Percentiles rank a stretch among this genome's conserved stretches.
Evolutionary conservation across 2,888 invertebrate species (phyloP).

Genomic region (Erannis defoliaria): DNA sequence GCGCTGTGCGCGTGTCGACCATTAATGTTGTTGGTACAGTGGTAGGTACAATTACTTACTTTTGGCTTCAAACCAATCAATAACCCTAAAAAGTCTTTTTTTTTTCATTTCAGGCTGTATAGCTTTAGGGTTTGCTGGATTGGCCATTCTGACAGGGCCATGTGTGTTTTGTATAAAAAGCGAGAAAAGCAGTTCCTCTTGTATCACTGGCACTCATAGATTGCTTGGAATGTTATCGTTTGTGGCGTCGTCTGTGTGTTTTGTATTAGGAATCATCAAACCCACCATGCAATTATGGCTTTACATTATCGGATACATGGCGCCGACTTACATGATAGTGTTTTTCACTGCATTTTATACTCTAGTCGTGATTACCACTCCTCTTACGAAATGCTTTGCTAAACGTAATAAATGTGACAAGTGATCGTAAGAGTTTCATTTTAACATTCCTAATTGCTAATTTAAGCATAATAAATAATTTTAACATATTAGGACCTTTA

Average conservation of each 20-base stretch:
- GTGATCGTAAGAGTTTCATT: neutral
- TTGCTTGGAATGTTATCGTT: slow-evolving; percentile 48
- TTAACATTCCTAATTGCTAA: no score
- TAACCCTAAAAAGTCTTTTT: neutral
- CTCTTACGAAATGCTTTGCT: slow-evolving; percentile 35
- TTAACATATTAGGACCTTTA: no score
- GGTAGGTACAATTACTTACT: no score
- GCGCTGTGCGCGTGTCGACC: no score
- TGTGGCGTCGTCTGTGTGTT: slow-evolving; percentile 54
- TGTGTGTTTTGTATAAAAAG: slow-evolving; percentile 10
- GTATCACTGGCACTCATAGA: slow-evolving; percentile 16
- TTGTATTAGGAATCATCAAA: slow-evolving; percentile 54
- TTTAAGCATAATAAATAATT: no score
- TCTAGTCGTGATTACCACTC: slow-evolving; percentile 45
- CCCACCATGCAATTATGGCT: slow-evolving; percentile 51
- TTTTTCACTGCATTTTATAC: slow-evolving; percentile 56
- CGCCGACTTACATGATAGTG: slow-evolving; percentile 44
- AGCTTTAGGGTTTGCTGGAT: slow-evolving; percentile 35
- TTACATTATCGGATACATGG: slow-evolving; percentile 40
- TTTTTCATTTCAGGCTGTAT: slow-evolving; percentile 44
- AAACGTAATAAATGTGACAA: neutral
- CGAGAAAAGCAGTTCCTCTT: neutral
- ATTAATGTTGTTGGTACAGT: no score
- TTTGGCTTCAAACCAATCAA: no score
- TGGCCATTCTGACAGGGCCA: slow-evolving; percentile 43